Evolutionary conservation across 2,113 vertebrate species (phyloP).

Genomic region (Mungos mungo): DNA sequence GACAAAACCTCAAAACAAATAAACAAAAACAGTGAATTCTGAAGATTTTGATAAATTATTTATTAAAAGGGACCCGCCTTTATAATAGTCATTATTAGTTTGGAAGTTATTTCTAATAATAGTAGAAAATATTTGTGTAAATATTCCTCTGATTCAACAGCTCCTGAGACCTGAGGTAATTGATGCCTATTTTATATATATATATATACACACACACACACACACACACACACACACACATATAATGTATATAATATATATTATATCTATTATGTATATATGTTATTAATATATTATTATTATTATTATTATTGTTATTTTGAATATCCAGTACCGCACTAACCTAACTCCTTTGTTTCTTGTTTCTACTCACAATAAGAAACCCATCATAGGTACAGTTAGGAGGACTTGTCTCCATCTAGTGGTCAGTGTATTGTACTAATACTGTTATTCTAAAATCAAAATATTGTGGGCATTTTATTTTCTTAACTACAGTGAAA

Average conservation of each 20-base stretch:
- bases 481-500: background rate
- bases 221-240: too few relatives aligned
- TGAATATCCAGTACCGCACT: constrained; percentile 65
- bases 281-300: background rate
- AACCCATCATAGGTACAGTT: background rate
- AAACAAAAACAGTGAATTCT: background rate
- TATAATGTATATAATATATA: too few relatives aligned
- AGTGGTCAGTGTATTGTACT: constrained; percentile 64
- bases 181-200: constrained; percentile 62
- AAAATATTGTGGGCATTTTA: background rate
- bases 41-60: background rate
- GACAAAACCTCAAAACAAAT: background rate
- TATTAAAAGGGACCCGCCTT: background rate
- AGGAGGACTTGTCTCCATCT: constrained; percentile 82
- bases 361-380: constrained; percentile 62
- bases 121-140: constrained; percentile 59
- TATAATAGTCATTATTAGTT: background rate
- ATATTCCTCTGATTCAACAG: constrained; percentile 67
- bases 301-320: constrained; percentile 69
- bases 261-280: constrained; percentile 42
- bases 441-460: background rate
- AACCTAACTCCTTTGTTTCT: constrained; percentile 34
- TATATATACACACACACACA: too few relatives aligned
- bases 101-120: background rate
- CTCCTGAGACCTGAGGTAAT: constrained; percentile 56